These are phyloP conservation scores for Octonoba sinensis DNA, from an alignment of 2,888 invertebrate species.

Conservation along the genomic window DNA sequence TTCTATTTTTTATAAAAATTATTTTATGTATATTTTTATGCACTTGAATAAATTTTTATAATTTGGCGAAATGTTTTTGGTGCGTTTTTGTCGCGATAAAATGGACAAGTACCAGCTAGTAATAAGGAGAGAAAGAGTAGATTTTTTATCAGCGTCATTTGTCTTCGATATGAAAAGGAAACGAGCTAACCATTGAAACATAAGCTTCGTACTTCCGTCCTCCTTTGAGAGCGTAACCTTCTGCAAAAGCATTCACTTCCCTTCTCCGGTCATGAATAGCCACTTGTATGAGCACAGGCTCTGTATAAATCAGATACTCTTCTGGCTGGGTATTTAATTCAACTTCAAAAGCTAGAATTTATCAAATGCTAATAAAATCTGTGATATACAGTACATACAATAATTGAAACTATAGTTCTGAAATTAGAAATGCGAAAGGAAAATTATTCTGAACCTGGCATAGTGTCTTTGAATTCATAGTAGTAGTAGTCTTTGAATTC, in stretches of 20 bases:
- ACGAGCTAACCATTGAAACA: slow-evolving; percentile 29
- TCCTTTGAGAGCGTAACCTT: slow-evolving; percentile 6
- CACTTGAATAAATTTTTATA: no score
- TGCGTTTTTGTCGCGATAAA: no score
- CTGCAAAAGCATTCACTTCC: slow-evolving; percentile 15
- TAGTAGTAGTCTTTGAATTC: no score
- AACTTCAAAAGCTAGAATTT: neutral
- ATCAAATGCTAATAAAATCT: neutral
- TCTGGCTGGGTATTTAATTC: slow-evolving; percentile 21
- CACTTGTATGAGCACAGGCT: slow-evolving; percentile 16
- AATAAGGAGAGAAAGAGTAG: no score
- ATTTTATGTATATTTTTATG: neutral
- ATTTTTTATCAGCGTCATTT: no score
- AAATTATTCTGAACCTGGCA: neutral
- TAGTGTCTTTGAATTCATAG: no score
- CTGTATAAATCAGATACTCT: slow-evolving; percentile 19
- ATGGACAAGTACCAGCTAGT: no score
- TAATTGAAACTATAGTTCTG: neutral
- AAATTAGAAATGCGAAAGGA: neutral
- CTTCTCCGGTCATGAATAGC: slow-evolving; percentile 33
- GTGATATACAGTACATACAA: neutral
- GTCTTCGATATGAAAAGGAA: no score
- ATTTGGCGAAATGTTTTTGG: no score
- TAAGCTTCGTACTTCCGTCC: slow-evolving; percentile 11
- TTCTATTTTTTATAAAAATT: no score